Base-by-base conservation (phyloP, 2,888 invertebrate genomes). In the Bellardia bayeri region DNA sequence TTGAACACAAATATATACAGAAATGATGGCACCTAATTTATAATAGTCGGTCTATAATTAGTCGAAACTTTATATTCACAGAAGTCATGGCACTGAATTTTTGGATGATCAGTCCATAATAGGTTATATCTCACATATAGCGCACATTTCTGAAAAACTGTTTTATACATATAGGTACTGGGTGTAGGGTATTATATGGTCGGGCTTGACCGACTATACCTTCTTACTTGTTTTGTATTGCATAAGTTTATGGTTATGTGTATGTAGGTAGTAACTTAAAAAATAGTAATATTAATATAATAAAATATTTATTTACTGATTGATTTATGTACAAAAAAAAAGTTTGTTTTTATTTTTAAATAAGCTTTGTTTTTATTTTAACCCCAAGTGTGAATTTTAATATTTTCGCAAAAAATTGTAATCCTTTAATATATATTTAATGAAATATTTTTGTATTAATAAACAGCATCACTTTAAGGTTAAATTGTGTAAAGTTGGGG, bases 231-330 rank as follows among this genome's bases (percentile, higher is more conserved):
- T 23, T 42, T 9, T 71, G 37, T 30, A 16, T 54, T 71, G 69
- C 54, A 51, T 51, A 68, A 51, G 51, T 69, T 69, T n/a, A 37
- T 16, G 69, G 51, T 11, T 54, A 23, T 23, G 23, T 23, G 37
- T n/a, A 30, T 4, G 37, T 37, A 37, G 4, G 5, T 37, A 37
- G 37, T 37, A 5, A 5, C 37, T 6, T 37, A 6, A 23, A 23
- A 23, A 23, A 23, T 23, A 23, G 23, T 23, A 23, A 23, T 1
- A 23, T 23, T 5, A 37, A 37, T 2, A 30, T 58, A 2, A 56
- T n/a, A 30, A 11, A 4, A 30, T 11, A 58, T 58, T 58, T 58
- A 58, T 58, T 58, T 58, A 30, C 58, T 30, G 23, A 58, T 56
- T 56, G 16, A 11, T 37, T 37, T 37, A 37, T 37, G n/a, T 8